A percentile compares a stretch with the other conserved stretches of the same genome.
Evolutionary conservation across 2,888 invertebrate species (phyloP).

Genomic region (Onchidella celtica): DNA sequence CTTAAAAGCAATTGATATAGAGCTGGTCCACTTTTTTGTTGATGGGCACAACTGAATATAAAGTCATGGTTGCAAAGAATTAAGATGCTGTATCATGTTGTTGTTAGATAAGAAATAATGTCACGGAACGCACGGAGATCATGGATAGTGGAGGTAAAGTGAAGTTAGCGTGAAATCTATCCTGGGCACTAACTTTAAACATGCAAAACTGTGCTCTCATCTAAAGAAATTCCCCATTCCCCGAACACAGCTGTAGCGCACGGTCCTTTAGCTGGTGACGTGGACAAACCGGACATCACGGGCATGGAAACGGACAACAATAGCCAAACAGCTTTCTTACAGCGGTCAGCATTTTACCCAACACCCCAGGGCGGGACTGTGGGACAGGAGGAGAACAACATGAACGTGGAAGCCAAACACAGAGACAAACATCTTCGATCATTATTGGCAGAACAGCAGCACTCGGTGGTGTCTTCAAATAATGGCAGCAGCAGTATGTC

Average conservation of each 20-base stretch:
- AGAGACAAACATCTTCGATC: conserved; percentile 37
- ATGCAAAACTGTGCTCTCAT: too few relatives aligned
- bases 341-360: conserved; percentile 36
- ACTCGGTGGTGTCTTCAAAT: conserved; percentile 11
- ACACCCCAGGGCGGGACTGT: conserved; percentile 9
- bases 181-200: too few relatives aligned
- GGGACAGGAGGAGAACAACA: conserved; percentile 9
- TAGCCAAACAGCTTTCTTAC: conserved; percentile 36
- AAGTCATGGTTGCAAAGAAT: too few relatives aligned
- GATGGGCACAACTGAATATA: too few relatives aligned
- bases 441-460: conserved; percentile 41
- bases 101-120: too few relatives aligned
- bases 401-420: conserved; percentile 31
- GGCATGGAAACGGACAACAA: conserved; percentile 25
- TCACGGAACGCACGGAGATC: too few relatives aligned
- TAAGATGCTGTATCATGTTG: too few relatives aligned
- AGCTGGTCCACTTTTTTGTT: too few relatives aligned
- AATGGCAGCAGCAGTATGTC: conserved; percentile 26
- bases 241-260: background rate
- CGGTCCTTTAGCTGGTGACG: conserved; percentile 4
- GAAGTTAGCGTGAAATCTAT: too few relatives aligned
- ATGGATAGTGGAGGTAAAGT: too few relatives aligned
- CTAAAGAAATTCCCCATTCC: background rate
- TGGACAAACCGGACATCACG: conserved; percentile 6
- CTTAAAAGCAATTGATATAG: too few relatives aligned